Conservation (phyloP, 2,797 vertebrate genomes). For the Huso huso region DNA sequence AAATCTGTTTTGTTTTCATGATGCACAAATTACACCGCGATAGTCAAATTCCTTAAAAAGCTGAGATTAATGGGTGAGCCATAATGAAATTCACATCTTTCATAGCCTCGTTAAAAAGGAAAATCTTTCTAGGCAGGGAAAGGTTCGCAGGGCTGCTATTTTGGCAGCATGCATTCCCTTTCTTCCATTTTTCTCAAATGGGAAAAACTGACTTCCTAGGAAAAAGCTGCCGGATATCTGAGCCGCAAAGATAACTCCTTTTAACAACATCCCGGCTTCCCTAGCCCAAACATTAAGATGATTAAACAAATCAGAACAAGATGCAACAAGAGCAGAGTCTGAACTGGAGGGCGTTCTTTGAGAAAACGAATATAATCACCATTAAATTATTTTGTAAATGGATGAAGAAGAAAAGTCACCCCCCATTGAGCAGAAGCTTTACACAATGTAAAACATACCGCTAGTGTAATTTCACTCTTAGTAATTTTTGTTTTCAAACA, state of each 20-base stretch:
- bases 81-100: slow-evolving; percentile 30
- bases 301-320: slow-evolving; percentile 56
- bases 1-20: too few species aligned
- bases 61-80: too few species aligned
- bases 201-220: slow-evolving; percentile 83
- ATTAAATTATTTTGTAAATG: not conserved
- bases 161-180: slow-evolving; percentile 37
- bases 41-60: too few species aligned
- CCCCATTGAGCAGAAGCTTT: too few species aligned
- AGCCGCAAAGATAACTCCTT: slow-evolving; percentile 80
- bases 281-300: slow-evolving; percentile 75
- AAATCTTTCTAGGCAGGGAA: slow-evolving; percentile 63
- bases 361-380: slow-evolving; percentile 18
- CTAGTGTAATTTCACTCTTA: too few species aligned
- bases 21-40: too few species aligned
- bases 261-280: slow-evolving; percentile 74
- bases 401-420: too few species aligned
- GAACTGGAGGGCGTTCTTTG: slow-evolving; percentile 29
- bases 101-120: slow-evolving; percentile 44
- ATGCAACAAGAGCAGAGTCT: slow-evolving; percentile 29
- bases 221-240: slow-evolving; percentile 95
- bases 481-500: too few species aligned
- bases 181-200: slow-evolving; percentile 55
- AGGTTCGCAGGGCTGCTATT: slow-evolving; percentile 44
- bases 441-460: too few species aligned